Evolutionary conservation across 2,888 invertebrate genomes (phyloP), one percentile per base, ranked within the genome.

Genomic region (Agonopterix arenella): DNA sequence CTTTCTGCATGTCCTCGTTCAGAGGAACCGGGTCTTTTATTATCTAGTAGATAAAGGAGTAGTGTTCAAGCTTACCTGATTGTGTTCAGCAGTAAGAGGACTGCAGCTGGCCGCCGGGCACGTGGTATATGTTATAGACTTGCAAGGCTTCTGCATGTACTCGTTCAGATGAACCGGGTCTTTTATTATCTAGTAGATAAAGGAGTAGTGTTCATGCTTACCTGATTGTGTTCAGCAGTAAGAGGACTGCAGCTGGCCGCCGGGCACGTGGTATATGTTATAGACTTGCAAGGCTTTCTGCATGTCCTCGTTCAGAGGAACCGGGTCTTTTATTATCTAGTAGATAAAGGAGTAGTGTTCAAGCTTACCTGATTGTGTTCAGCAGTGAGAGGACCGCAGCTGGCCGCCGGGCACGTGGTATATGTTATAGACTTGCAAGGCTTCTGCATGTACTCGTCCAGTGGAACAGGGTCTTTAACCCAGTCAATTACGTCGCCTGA

Each of bases 401-500:
- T 61, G 10, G n/a, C 28, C 0, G 61, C 1, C 0, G 4, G 28
- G 52, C 74, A 76, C 1, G 11, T 0, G 0, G 62, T 53, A 0
- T 48, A 51, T 0, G 38, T 28, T 36, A 53, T 28, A 0, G 45
- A 18, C 11, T 49, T 66, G 58, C 79, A 79, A 2, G 55, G 41
- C 45, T 59, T 48, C 8, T 53, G 9, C 4, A 42, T 53, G 55
- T 78, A 89, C 46, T 78, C 66, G 1, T 70, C 60, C 1, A 90
- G 13, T 1, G 85, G 70, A 0, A 79, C 69, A 1, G 92, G 91
- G 50, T 90, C 76, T 61, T 80, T 79, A 0, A 90, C 70, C 91
- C 91, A 92, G 28, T 91, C 82, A 8, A 92, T 67, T 1, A 89
- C 89, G 53, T 86, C 80, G 8, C 66, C 61, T 0, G 82, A 63